Conservation (phyloP, 2,113 vertebrate species). For the Amblyopsis rosae region DNA sequence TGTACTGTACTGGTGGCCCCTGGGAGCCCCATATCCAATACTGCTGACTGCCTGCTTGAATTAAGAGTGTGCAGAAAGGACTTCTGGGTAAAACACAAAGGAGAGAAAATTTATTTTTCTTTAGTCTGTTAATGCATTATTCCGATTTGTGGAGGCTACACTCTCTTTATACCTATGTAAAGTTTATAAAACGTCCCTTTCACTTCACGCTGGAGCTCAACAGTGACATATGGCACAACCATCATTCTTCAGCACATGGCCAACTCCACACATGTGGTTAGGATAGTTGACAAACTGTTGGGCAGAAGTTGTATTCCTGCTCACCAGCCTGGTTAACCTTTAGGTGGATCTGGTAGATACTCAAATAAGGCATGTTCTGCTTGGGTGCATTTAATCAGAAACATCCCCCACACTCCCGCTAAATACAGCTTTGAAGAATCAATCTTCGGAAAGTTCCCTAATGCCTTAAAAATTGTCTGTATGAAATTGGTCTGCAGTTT, state of each 20-base stretch:
- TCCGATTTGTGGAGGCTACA: slow-evolving; percentile 32
- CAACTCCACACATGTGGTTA: slow-evolving; percentile 58
- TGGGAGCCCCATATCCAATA: slow-evolving; percentile 49
- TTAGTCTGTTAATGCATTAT: slow-evolving; percentile 44
- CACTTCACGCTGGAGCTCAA: slow-evolving; percentile 52
- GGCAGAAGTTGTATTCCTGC: slow-evolving; percentile 66
- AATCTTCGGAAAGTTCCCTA: slow-evolving; percentile 6
- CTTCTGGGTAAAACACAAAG: slow-evolving; percentile 18
- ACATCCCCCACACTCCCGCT: not conserved
- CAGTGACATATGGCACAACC: slow-evolving; percentile 30
- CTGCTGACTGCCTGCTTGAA: slow-evolving; percentile 40
- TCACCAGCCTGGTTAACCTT: slow-evolving; percentile 65
- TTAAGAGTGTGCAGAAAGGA: slow-evolving; percentile 21
- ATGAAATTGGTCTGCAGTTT: slow-evolving; percentile 9
- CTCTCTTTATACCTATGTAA: slow-evolving; percentile 36
- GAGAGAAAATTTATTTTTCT: not conserved
- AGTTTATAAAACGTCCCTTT: slow-evolving; percentile 46
- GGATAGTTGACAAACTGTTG: slow-evolving; percentile 74
- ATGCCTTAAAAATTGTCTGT: too few relatives aligned
- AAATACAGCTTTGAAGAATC: slow-evolving; percentile 5
- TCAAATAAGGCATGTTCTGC: slow-evolving; percentile 5
- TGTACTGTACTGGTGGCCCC: slow-evolving; percentile 43
- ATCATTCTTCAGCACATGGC: slow-evolving; percentile 43
- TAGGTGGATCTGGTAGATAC: slow-evolving; percentile 40
- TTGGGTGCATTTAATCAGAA: slow-evolving; percentile 1